phyloP scores from a whole-genome alignment of 2,113 vertebrate genomes.

The Arothron firmamentum region DNA sequence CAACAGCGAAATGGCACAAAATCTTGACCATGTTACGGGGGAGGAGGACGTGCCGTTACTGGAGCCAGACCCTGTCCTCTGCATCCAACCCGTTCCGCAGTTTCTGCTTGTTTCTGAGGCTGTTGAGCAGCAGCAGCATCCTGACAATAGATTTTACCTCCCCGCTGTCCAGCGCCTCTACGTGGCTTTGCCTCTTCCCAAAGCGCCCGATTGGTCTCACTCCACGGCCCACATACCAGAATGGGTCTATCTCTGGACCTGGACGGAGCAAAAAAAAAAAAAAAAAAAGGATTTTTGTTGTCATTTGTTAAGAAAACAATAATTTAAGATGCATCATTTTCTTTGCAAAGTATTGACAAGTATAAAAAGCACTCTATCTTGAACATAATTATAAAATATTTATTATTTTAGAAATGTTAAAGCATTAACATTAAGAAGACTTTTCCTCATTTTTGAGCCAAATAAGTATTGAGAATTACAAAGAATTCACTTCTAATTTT shows the following conservation, averaged over 20 bases:
- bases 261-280: conserved; percentile 12
- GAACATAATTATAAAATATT: no score
- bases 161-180: conserved; percentile 27
- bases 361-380: no score
- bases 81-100: conserved; percentile 41
- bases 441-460: no score
- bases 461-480: no score
- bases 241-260: conserved; percentile 90
- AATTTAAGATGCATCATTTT: no score
- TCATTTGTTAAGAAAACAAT: no score
- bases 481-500: not conserved
- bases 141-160: conserved; percentile 63
- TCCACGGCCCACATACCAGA: conserved; percentile 87
- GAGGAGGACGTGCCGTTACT: conserved; percentile 46
- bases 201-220: conserved; percentile 88
- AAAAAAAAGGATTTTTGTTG: not conserved
- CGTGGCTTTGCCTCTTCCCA: conserved; percentile 81
- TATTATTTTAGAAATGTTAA: no score
- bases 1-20: conserved; percentile 24
- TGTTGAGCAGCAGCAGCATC: conserved; percentile 71
- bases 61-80: conserved; percentile 69
- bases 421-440: no score
- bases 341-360: no score
- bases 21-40: conserved; percentile 2
- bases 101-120: conserved; percentile 72